Evolutionary conservation across 2,113 vertebrate species (phyloP), one percentile per base, ranked within the genome.

Genomic region (Percina caprodes): DNA sequence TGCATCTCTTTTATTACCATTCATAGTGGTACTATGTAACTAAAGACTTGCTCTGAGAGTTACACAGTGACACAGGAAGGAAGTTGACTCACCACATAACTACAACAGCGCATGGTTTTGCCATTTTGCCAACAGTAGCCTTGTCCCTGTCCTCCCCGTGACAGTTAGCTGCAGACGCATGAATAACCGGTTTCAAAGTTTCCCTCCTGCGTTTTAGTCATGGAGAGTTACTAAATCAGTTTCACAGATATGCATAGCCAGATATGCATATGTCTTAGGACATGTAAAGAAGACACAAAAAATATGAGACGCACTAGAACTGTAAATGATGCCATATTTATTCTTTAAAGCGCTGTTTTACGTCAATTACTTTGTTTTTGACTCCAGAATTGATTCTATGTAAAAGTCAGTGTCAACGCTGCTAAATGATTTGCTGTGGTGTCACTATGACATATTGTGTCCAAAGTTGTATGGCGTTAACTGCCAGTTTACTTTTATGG

Each of bases 31-130:
- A 35, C 23, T 24, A 62, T 56, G 48, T 26, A 42, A 11, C 6
- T 2, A 54, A 55, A 66, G n/a, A 35, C 11, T 19, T 26, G 19
- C 48, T 65, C 69, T 21, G 10, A 51, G 39, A 18, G 46, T 88
- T 73, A 30, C 30, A 30, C 30, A 30, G 6, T 59, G 61, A 69
- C 56, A 68, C 69, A 91, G 88, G 88, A 92, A 91, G 91, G 87
- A 92, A 88, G 85, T 79, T 81, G 83, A 77, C 23, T 88, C 77
- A 84, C 19, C 23, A 6, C 11, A 1, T 14, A 23, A 55, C 48
- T 56, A 16, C 16, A 48, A 46, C 51, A 45, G 5, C 48, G 42
- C 16, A 56, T 15, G 2, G 18, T 54, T 54, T 48, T 62, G 19
- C 13, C 15, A 30, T 49, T n/a, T n/a, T n/a, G n/a, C n/a, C n/a